Evolutionary conservation across 2,797 vertebrate species (phyloP), one percentile per base, ranked within the genome.

Genomic region (Euthynnus affinis): DNA sequence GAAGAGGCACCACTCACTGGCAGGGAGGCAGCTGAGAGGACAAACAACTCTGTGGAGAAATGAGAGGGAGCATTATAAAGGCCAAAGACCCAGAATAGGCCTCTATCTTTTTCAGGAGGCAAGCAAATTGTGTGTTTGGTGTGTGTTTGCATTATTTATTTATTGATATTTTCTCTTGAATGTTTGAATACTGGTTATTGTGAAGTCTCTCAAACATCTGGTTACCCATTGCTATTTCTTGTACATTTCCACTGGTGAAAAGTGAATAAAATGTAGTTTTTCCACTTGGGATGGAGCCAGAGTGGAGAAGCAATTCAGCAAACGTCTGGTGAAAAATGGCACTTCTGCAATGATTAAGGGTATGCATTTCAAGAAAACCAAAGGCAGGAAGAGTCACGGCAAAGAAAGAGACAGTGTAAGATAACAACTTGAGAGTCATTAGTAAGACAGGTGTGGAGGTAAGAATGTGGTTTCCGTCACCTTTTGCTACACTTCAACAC

Each of bases 41-140:
- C 80, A 87, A 86, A 88, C 75, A 80, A 70, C 48, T 49, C 73
- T 83, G 81, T 78, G 74, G 80, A 80, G 79, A 86, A 87, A 90
- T 78, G 82, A 82, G 58, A 86, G 65, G 57, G 20, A 86, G 76
- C 71, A 49, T 69, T 84, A 87, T 64, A 48, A 84, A 82, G 75
- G 79, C 83, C 62, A 81, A 48, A 86, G 69, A 46, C 48, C 27
- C 60, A 74, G 58, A 88, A 76, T 48, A 55, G 40, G 52, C 67
- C 58, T 75, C 48, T 68, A 64, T 76, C 61, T 81, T 83, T 67
- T 69, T 67, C 62, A 76, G 49, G 25, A 64, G 46, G 52, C 23
- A 68, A 78, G 52, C 51, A 82, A 75, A 71, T 62, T 37, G 27
- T 48, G 42, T 34, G 32, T 52, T 78, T 55, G 23, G 63, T 64